Evolutionary conservation across 2,113 vertebrate species (phyloP).

Genomic region (Uropsilus gracilis): DNA sequence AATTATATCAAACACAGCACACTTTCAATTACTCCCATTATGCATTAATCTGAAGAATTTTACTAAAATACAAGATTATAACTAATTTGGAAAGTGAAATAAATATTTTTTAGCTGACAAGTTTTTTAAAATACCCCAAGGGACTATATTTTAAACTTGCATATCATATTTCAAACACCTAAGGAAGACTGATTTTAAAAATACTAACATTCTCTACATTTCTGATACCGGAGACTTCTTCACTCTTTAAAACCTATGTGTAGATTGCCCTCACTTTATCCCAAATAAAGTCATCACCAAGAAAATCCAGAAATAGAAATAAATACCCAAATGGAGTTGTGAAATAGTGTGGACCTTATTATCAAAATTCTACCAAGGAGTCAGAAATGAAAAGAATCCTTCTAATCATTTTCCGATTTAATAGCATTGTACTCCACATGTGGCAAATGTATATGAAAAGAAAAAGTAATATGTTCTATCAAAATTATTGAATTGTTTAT

Average conservation of each 20-base stretch:
- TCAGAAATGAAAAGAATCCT: not conserved
- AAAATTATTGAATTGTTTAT: not conserved
- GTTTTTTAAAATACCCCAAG: not conserved
- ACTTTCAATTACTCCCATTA: not conserved
- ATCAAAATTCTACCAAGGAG: not conserved
- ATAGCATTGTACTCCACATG: not conserved
- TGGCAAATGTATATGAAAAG: not conserved
- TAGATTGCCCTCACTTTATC: not conserved
- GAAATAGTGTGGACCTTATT: not conserved
- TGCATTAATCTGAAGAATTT: not conserved
- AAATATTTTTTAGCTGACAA: not conserved
- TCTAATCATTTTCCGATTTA: constrained; percentile 5
- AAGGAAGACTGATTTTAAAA: not conserved
- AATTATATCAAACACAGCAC: not conserved
- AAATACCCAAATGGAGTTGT: not conserved
- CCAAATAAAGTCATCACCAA: not conserved
- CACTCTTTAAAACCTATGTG: not conserved
- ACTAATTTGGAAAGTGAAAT: not conserved
- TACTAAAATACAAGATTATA: not conserved
- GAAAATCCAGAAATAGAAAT: not conserved
- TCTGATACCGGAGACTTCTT: not conserved
- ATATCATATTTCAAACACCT: not conserved
- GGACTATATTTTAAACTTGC: not conserved
- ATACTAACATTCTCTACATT: not conserved
- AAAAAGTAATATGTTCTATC: fast-evolving